Conservation (phyloP, 2,888 invertebrate genomes). For the Anthrax anthrax region DNA sequence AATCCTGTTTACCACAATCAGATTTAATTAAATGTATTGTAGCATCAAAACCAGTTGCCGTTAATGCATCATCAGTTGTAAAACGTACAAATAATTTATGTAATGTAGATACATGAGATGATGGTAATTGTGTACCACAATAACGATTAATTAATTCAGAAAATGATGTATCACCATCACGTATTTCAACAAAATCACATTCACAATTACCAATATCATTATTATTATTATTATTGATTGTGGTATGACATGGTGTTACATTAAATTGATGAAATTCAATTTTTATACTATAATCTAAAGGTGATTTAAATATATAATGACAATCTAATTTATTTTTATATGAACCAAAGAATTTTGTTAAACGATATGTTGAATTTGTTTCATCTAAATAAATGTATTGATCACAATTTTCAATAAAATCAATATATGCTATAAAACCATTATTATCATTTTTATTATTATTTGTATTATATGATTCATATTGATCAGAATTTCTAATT, state of each 20-base stretch:
- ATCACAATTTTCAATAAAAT: conserved; percentile 57
- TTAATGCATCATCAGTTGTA: conserved; percentile 44
- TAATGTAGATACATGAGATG: conserved; percentile 41
- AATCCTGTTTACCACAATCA: conserved; percentile 40
- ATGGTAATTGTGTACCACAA: conserved; percentile 50
- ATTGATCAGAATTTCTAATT: conserved; percentile 40
- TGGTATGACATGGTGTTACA: conserved; percentile 37
- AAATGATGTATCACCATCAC: conserved; percentile 54
- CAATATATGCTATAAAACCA: conserved; percentile 46
- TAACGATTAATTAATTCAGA: conserved; percentile 49
- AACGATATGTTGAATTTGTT: background rate
- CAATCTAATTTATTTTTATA: conserved; percentile 46
- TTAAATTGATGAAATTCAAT: conserved; percentile 40
- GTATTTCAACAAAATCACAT: conserved; percentile 56
- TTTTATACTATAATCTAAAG: conserved; percentile 41
- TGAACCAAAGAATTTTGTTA: background rate
- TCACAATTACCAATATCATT: conserved; percentile 38
- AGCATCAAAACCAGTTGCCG: conserved; percentile 49
- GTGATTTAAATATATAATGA: conserved; percentile 44
- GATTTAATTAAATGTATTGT: conserved; percentile 40
- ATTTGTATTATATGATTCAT: conserved; percentile 36
- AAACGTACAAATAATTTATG: conserved; percentile 52
- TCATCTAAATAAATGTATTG: conserved; percentile 43
- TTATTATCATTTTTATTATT: conserved; percentile 17
- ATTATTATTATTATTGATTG: too few relatives aligned